Conservation (phyloP, 1,140 invertebrate genomes). For the Venturia canescens region DNA sequence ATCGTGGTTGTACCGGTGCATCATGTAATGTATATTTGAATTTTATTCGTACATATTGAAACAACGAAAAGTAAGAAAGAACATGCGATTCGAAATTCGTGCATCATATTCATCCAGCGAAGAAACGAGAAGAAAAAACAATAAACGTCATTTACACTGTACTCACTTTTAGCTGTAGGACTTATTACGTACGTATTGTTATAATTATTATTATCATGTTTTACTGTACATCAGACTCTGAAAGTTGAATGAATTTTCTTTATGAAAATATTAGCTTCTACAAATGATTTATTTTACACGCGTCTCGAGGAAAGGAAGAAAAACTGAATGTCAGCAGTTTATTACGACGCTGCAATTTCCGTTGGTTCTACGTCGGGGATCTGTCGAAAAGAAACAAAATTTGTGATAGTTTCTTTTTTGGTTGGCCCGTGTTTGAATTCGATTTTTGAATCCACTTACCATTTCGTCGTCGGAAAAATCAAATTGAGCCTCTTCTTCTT, state of each 20-base stretch:
- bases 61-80: neutral
- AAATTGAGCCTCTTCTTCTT: neutral
- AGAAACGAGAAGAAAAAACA: constrained; percentile 4
- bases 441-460: neutral
- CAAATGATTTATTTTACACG: neutral
- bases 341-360: neutral
- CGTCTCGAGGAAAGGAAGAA: too few species aligned
- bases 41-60: neutral
- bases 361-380: neutral
- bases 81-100: neutral
- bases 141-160: neutral
- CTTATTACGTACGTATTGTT: neutral
- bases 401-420: neutral
- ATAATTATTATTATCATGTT: neutral
- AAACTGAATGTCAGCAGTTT: too few species aligned
- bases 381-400: neutral
- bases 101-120: neutral
- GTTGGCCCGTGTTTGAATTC: neutral
- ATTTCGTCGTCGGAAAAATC: constrained; percentile 9
- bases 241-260: constrained; percentile 24
- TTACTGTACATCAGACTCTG: constrained; percentile 37
- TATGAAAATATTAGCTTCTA: neutral
- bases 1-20: too few species aligned
- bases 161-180: constrained; percentile 7
- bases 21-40: neutral